Evolutionary conservation across 2,797 vertebrate genomes (phyloP), one percentile per base, ranked within the genome.

Genomic region (Gephyroberyx darwinii): DNA sequence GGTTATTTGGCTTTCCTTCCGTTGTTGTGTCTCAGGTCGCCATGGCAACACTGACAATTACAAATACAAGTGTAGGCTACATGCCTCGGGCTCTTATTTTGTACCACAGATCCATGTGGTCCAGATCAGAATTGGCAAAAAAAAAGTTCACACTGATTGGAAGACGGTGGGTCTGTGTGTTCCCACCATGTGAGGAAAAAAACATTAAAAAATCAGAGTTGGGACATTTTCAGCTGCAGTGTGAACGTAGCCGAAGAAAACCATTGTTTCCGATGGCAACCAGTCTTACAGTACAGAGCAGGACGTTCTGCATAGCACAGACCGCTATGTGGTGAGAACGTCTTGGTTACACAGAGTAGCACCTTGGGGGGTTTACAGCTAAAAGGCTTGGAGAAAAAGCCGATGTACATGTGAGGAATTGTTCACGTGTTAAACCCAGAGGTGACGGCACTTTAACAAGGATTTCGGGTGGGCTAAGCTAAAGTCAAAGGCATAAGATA

Each of bases 321-420:
- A 30, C 3, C 65, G 20, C 20, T 37, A 2, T 22, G 43, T 20
- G 53, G 41, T 19, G 53, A 41, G 12, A 41, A 41, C 39, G 60
- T 60, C 30, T 64, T 54, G 61, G 13, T 45, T 57, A 54, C 3
- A 64, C 52, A 13, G 9, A 69, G 69, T 83, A 89, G 88, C 87
- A 91, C 90, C 83, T 61, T 79, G 55, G 22, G 54, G 35, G 37
- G 30, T 41, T 75, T 57, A 22, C 71, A 78, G 78, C 61, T 79
- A 58, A 12, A 72, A 67, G 65, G 31, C 73, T 74, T 66, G 59
- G 16, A 72, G 70, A 65, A 56, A 63, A 80, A 68, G 59, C 77
- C 64, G 52, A 26, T 20, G 56, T 56, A 84, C 62, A 65, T 66
- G 53, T 51, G 64, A 59, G 54, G 74, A 43, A 54, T 39, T 8